Evolutionary conservation across 1,140 invertebrate genomes (phyloP).

Genomic region (Aphelenchoides fujianensis): DNA sequence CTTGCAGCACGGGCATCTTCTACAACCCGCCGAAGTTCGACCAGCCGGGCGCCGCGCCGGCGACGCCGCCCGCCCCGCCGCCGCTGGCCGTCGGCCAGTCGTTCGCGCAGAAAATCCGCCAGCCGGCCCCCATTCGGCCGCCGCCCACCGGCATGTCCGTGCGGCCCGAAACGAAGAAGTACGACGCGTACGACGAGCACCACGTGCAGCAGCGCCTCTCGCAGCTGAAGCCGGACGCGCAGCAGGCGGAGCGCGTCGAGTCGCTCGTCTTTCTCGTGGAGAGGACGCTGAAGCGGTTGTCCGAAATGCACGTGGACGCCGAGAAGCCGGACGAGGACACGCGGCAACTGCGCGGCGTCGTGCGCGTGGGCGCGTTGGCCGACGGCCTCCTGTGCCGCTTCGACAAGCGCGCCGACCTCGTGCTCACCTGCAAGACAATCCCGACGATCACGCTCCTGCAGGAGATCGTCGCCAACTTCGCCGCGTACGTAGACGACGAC

Average conservation of each 20-base stretch:
- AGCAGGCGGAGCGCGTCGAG: slow-evolving; percentile 4
- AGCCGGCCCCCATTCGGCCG: too few species aligned
- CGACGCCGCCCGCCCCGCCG: too few species aligned
- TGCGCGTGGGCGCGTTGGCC: slow-evolving; percentile 89
- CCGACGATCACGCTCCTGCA: slow-evolving; percentile 81
- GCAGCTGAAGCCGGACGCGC: neutral
- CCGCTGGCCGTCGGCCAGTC: neutral
- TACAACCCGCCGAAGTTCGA: neutral
- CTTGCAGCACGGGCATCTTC: neutral
- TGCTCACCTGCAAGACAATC: slow-evolving; percentile 88
- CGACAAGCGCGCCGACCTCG: slow-evolving; percentile 82
- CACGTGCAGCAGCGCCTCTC: slow-evolving; percentile 7
- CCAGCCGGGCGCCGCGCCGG: too few species aligned
- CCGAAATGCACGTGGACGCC: slow-evolving; percentile 70
- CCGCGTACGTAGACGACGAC: slow-evolving; percentile 68
- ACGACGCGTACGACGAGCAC: slow-evolving; percentile 13
- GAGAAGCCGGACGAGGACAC: slow-evolving; percentile 68
- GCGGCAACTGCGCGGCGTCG: slow-evolving; percentile 85
- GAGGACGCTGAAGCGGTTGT: slow-evolving; percentile 86
- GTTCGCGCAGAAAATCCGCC: neutral
- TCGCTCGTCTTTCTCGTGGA: slow-evolving; percentile 63
- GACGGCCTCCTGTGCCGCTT: slow-evolving; percentile 85
- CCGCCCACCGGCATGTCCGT: too few species aligned
- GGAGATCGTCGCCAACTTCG: slow-evolving; percentile 71
- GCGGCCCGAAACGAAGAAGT: neutral